phyloP scores from a whole-genome alignment of 2,113 vertebrate species.

The Nothobranchius kuhntae region DNA sequence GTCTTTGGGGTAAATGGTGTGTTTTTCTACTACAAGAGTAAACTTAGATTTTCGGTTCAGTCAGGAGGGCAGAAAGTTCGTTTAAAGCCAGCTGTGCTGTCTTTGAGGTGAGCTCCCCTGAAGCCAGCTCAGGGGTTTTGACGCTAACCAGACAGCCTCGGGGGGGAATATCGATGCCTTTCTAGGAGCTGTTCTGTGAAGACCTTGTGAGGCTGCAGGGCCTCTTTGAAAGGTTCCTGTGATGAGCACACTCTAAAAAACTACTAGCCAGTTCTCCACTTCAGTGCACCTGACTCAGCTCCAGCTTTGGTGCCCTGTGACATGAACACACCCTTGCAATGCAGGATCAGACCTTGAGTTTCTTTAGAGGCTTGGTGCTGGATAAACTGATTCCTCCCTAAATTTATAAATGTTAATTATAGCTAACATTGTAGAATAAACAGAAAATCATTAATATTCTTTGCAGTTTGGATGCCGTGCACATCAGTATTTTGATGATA shows the following conservation, averaged over 20 bases:
- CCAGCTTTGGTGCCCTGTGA: constrained; percentile 49
- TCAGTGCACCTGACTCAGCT: constrained; percentile 38
- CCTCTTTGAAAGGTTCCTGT: constrained; percentile 61
- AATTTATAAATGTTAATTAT: too few relatives aligned
- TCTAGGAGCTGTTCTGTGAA: constrained; percentile 47
- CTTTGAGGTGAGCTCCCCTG: constrained; percentile 48
- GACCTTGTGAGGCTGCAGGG: constrained; percentile 47
- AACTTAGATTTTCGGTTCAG: constrained; percentile 13
- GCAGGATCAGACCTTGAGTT: constrained; percentile 32
- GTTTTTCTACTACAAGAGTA: constrained; percentile 3
- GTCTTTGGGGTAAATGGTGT: not conserved
- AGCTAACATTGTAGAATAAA: too few relatives aligned
- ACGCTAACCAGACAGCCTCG: constrained; percentile 50
- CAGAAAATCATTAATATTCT: too few relatives aligned
- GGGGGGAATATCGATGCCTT: constrained; percentile 57
- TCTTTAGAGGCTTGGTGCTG: constrained; percentile 23
- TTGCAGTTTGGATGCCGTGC: too few relatives aligned
- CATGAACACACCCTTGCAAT: constrained; percentile 20
- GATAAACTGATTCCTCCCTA: constrained; percentile 15
- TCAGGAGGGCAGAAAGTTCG: constrained; percentile 25
- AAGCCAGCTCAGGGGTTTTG: constrained; percentile 51
- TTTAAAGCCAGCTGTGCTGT: constrained; percentile 34
- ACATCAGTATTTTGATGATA: not conserved
- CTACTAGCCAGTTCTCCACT: constrained; percentile 51
- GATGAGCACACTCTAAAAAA: constrained; percentile 49